phyloP scores from a whole-genome alignment of 2,113 vertebrate species.

The Neodon shergylaensis region DNA sequence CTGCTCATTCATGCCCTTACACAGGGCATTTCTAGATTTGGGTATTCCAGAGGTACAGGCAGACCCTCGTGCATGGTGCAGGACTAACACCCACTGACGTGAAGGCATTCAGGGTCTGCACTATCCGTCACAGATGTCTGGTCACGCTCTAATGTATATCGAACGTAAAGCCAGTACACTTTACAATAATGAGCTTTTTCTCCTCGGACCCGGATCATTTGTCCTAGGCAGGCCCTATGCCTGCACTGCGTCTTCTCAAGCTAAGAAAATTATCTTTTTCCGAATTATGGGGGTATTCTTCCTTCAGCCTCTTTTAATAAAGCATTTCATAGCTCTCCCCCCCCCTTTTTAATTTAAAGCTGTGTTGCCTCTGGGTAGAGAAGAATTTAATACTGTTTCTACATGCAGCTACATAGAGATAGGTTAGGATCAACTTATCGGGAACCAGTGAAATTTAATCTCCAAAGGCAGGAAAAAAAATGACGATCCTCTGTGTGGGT shows the following conservation, averaged over 20 bases:
- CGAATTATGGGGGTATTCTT: not conserved
- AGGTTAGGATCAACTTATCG: conserved; percentile 27
- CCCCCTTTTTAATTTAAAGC: not conserved
- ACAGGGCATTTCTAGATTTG: not conserved
- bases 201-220: not conserved
- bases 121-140: not conserved
- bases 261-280: not conserved
- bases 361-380: not conserved
- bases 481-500: not conserved
- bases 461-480: conserved; percentile 31
- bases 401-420: not conserved
- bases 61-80: not conserved
- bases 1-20: not conserved
- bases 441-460: conserved; percentile 3
- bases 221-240: not conserved
- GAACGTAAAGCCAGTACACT: not conserved
- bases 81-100: not conserved
- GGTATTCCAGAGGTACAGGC: not conserved
- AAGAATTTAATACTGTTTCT: not conserved
- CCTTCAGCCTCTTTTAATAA: not conserved
- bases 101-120: not conserved
- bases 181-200: not conserved
- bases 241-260: not conserved
- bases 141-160: rapidly evolving
- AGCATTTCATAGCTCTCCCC: not conserved